phyloP scores from a whole-genome alignment of 2,888 invertebrate genomes.

The Synanthedon formicaeformis region DNA sequence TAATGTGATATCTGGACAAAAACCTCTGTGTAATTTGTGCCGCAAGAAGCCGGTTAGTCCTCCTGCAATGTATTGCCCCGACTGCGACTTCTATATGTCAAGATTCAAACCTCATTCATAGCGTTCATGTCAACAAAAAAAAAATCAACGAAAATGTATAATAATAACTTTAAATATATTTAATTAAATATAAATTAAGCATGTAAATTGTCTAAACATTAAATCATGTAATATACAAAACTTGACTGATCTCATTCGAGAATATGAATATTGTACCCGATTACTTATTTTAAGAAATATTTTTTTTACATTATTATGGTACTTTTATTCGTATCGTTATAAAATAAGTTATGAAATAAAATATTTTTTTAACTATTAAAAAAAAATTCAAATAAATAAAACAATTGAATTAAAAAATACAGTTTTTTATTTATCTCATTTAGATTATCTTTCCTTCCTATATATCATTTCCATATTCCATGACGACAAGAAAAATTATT shows the following conservation, averaged over 20 bases:
- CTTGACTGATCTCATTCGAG: constrained; percentile 53
- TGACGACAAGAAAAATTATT: too few relatives aligned
- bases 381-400: neutral
- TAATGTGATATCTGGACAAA: constrained; percentile 42
- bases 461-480: too few relatives aligned
- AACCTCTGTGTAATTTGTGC: constrained; percentile 86
- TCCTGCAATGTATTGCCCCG: constrained; percentile 86
- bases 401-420: neutral
- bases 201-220: neutral
- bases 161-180: neutral
- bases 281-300: neutral
- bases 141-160: neutral
- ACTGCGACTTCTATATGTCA: constrained; percentile 94
- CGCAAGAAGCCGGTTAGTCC: constrained; percentile 84
- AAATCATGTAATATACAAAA: constrained; percentile 7
- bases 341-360: neutral
- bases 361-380: neutral
- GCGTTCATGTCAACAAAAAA: constrained; percentile 9
- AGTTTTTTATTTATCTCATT: neutral
- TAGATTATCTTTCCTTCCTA: too few relatives aligned
- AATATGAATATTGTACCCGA: constrained; percentile 15
- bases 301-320: neutral
- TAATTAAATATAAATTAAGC: neutral
- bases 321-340: neutral
- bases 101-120: constrained; percentile 78